Evolutionary conservation across 2,113 vertebrate genomes (phyloP).

Genomic region (Campylomormyrus numenius): DNA sequence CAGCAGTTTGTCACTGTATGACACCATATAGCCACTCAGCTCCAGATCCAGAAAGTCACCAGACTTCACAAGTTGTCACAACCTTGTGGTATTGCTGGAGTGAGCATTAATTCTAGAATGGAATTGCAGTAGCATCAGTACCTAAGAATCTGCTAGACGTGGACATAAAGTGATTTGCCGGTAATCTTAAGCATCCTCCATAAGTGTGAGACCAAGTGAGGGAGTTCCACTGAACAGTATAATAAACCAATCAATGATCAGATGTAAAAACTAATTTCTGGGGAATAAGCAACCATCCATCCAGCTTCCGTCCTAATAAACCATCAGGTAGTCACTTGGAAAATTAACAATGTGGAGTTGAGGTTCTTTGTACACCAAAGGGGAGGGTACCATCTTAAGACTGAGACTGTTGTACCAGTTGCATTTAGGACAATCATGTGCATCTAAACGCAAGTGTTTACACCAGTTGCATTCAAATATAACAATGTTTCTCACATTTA

Average conservation of each 20-base stretch:
- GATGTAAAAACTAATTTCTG: neutral
- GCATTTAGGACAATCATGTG: neutral
- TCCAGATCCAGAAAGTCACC: neutral
- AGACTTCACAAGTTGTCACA: neutral
- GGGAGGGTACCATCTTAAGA: neutral
- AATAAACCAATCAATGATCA: neutral
- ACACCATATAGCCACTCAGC: neutral
- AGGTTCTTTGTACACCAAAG: neutral
- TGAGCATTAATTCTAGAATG: neutral
- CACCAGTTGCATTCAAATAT: neutral
- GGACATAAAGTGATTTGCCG: neutral
- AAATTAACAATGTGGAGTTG: neutral
- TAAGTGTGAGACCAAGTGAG: neutral
- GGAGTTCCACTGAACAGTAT: neutral
- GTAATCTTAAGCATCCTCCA: neutral
- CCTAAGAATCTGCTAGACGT: neutral
- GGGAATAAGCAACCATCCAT: neutral
- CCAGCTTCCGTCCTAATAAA: neutral
- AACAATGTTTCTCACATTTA: neutral
- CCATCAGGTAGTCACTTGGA: neutral
- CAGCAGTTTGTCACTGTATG: neutral
- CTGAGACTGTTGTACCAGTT: neutral
- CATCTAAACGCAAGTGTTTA: neutral
- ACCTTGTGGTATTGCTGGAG: neutral
- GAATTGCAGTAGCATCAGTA: neutral